phyloP scores from a whole-genome alignment of 2,113 vertebrate genomes.

The Rhineura floridana region DNA sequence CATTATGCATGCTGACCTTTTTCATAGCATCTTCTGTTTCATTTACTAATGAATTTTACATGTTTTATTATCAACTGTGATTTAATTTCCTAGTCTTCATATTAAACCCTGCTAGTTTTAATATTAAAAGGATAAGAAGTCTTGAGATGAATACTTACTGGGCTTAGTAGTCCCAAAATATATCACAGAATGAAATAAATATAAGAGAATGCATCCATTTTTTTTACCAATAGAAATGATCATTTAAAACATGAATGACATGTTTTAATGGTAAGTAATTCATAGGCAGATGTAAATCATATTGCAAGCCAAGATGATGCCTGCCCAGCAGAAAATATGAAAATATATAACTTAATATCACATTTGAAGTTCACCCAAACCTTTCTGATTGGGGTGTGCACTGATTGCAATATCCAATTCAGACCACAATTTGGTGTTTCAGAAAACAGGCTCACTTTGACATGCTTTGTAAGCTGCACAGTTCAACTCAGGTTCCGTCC shows the following conservation, averaged over 20 bases:
- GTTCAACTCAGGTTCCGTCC: too few species aligned
- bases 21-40: not conserved
- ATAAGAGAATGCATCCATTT: rapidly evolving
- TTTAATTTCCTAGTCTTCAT: slow-evolving; percentile 27
- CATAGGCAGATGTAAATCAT: not conserved
- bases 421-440: too few species aligned
- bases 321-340: not conserved
- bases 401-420: too few species aligned
- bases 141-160: slow-evolving; percentile 6
- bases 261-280: not conserved
- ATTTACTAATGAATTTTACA: slow-evolving; percentile 21
- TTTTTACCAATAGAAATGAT: not conserved
- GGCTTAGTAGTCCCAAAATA: not conserved
- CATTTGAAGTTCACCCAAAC: not conserved
- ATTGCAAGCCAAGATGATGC: not conserved
- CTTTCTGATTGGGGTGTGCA: not conserved
- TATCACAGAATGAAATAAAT: not conserved
- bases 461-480: too few species aligned
- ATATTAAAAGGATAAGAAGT: slow-evolving; percentile 18
- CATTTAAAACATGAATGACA: not conserved
- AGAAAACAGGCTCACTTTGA: too few species aligned
- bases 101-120: slow-evolving; percentile 21
- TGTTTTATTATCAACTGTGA: slow-evolving; percentile 24
- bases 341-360: not conserved
- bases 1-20: slow-evolving; percentile 41